A percentile compares a stretch with the other conserved stretches of the same genome.
These are phyloP conservation scores for Tachina lurida DNA, from an alignment of 2,888 invertebrate species.

Conservation along the genomic window DNA sequence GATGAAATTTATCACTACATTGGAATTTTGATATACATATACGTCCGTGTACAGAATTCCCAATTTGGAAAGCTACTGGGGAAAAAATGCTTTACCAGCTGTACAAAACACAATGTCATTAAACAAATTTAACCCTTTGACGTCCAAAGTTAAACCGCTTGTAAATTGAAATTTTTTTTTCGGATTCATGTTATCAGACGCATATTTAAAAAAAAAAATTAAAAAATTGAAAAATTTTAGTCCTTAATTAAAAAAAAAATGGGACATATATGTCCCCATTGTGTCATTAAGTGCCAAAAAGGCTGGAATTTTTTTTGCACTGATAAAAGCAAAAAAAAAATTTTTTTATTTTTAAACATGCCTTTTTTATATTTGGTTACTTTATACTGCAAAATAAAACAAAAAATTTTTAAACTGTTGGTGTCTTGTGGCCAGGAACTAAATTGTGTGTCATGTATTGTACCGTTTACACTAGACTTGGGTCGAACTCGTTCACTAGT, in stretches of 20 bases:
- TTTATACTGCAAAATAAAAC: background rate
- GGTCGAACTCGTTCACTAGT: too few species aligned
- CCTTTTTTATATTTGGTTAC: background rate
- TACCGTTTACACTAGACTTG: too few species aligned
- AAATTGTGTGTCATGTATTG: too few species aligned
- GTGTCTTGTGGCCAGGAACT: background rate
- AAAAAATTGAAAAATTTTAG: too few species aligned
- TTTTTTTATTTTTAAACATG: background rate
- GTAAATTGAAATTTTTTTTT: background rate
- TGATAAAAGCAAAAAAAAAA: background rate
- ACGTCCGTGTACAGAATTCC: slow-evolving; percentile 4
- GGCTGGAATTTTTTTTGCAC: background rate
- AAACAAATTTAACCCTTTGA: too few species aligned
- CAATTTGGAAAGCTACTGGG: slow-evolving; percentile 5
- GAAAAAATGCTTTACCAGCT: background rate
- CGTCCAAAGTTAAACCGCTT: background rate
- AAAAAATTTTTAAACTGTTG: background rate
- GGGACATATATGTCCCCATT: background rate
- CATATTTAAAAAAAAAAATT: too few species aligned
- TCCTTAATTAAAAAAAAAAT: too few species aligned
- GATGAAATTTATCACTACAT: background rate
- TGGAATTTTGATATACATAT: background rate
- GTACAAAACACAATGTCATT: background rate
- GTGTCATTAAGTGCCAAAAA: background rate
- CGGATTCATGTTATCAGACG: background rate